phyloP scores from a whole-genome alignment of 2,888 invertebrate genomes.

The Congeria kusceri region DNA sequence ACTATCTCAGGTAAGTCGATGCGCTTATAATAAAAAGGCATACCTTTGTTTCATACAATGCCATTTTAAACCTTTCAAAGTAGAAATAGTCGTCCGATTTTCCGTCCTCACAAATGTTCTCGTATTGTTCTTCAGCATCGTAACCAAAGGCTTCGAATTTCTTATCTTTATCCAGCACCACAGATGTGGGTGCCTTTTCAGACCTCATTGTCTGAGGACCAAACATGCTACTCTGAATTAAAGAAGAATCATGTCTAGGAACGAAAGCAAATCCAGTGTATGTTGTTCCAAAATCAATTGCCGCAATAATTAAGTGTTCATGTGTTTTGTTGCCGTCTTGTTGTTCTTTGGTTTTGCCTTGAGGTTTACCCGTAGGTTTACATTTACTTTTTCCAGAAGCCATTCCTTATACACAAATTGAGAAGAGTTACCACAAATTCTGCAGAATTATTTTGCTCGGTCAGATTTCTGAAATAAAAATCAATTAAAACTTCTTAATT shows the following conservation, averaged over 20 bases:
- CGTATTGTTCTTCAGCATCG: not conserved
- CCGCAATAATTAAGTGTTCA: not conserved
- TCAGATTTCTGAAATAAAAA: too few species aligned
- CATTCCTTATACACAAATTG: too few species aligned
- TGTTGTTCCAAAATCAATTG: conserved; percentile 5
- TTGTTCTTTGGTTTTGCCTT: too few species aligned
- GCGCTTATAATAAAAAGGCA: too few species aligned
- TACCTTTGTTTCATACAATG: conserved; percentile 7
- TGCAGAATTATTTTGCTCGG: too few species aligned
- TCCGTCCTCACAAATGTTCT: not conserved
- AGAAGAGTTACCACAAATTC: too few species aligned
- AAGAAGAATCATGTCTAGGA: not conserved
- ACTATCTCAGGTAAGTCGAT: too few species aligned
- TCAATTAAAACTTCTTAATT: too few species aligned
- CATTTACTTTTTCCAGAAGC: too few species aligned
- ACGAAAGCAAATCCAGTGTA: not conserved
- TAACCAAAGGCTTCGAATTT: not conserved
- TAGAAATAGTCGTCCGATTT: not conserved
- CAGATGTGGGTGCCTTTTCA: not conserved
- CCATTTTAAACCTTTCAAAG: conserved; percentile 8
- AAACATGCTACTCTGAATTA: not conserved
- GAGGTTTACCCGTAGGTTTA: too few species aligned
- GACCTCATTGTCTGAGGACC: too few species aligned
- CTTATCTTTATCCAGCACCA: not conserved
- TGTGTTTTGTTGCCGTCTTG: too few species aligned